Base-by-base conservation (phyloP, 2,113 vertebrate species). In the Jaculus jaculus region DNA sequence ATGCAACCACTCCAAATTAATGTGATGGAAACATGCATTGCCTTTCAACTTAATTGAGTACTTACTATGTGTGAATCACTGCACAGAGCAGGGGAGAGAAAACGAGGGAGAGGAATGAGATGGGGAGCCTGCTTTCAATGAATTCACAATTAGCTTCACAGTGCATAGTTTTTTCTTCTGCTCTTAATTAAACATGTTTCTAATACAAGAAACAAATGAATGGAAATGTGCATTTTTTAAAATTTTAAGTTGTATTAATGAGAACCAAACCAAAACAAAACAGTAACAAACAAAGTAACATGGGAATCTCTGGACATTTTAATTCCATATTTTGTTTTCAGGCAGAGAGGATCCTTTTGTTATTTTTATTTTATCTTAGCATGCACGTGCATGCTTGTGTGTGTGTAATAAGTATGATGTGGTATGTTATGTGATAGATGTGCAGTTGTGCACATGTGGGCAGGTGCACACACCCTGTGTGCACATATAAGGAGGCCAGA, bases 41-140 rank as follows among this genome's bases (percentile, higher is more conserved):
- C 21, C n/a, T 92, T 95, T 93, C 58, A 88, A 72, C 60, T 94
- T 89, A 95, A 92, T 15, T 87, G 93, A 95, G 60, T 95, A 34
- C 54, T 92, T 92, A 73, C 93, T 96, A 42, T 75, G 47, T 88
- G 92, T 90, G 69, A 87, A 75, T 75, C 78, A 75, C 78, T 88
- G n/a, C n/a, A 39, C 60, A 82, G 79, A 96, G 54, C 23, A 89
- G 32, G 61, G 54, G 71, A 86, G 37, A 84, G 84, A 87, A 96
- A 54, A 90, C 32, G 47, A 94, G 42, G 28, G 39, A 91, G 71
- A 78, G 16, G 58, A 82, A 75, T 61, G 75, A 87, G 82, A 24
- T 39, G 69, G 73, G 73, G 42, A 73, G 20, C 37, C 68, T 90
- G 79, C n/a, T n/a, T 58, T 86, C 58, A 77, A 3, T 90, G 61